Conservation (phyloP, 2,888 invertebrate species). For the Elegia similella region DNA sequence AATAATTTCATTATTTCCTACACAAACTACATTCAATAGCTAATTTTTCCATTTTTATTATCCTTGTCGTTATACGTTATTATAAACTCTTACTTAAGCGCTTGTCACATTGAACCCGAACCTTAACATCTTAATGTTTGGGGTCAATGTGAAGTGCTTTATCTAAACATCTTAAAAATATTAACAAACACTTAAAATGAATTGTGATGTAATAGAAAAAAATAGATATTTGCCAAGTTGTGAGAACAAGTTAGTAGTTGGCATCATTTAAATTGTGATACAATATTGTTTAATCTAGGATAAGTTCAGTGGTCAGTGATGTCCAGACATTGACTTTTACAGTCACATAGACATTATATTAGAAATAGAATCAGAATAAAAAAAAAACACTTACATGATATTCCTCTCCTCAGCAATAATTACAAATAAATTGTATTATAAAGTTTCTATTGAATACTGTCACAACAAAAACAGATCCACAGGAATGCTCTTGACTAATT, state of each 20-base stretch:
- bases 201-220: too few relatives aligned
- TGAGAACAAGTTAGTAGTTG: too few relatives aligned
- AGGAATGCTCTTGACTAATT: conserved; percentile 6
- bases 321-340: background rate
- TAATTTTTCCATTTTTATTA: background rate
- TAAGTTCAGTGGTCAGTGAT: background rate
- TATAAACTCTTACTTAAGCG: background rate
- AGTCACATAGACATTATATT: background rate
- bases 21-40: background rate
- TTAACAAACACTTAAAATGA: background rate
- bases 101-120: background rate
- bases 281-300: background rate
- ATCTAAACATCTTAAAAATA: background rate
- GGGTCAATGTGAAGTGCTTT: background rate
- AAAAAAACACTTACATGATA: background rate
- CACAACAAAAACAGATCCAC: conserved; percentile 1
- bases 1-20: background rate
- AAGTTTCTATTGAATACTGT: background rate
- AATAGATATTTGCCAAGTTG: too few relatives aligned
- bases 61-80: background rate
- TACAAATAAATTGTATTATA: background rate
- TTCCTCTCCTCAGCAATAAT: background rate
- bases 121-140: background rate
- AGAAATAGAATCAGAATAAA: background rate
- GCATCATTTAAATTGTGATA: too few relatives aligned